A percentile compares a stretch with the other conserved stretches of the same genome.
Evolutionary conservation across 2,888 invertebrate genomes (phyloP).

Genomic region (Trichacis sp.): DNA sequence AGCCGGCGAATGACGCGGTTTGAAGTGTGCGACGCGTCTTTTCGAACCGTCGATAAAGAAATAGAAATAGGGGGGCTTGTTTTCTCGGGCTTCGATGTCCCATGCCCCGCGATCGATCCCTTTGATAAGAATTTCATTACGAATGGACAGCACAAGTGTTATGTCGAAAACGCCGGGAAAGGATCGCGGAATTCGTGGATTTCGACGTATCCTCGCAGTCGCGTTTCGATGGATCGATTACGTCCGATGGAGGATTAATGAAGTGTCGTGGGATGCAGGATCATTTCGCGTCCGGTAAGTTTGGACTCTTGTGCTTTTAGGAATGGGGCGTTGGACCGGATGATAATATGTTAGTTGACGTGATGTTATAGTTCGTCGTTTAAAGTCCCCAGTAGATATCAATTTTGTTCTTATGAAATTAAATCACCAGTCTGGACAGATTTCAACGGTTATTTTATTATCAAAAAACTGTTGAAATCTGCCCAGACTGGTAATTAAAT

Average conservation of each 20-base stretch:
- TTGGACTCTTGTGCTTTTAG: background rate
- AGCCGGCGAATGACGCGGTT: constrained; percentile 52
- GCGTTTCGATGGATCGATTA: constrained; percentile 48
- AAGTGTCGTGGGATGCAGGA: constrained; percentile 15
- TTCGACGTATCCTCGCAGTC: constrained; percentile 17
- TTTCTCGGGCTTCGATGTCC: no score
- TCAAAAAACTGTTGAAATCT: no score
- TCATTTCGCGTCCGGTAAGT: constrained; percentile 17
- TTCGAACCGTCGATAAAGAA: no score
- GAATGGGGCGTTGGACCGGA: no score
- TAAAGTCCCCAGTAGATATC: no score
- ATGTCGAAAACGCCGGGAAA: constrained; percentile 13
- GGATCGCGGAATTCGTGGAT: constrained; percentile 13
- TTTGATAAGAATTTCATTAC: constrained; percentile 32
- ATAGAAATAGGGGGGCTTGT: no score
- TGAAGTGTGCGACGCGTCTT: constrained; percentile 43
- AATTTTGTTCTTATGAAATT: no score
- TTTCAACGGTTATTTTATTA: no score
- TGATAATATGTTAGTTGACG: no score
- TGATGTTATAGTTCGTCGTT: no score
- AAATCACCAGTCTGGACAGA: no score
- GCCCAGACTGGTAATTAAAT: no score
- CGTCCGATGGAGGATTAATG: constrained; percentile 19
- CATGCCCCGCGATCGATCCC: constrained; percentile 18
- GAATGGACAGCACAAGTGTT: constrained; percentile 27